A percentile compares a stretch with the other conserved stretches of the same genome.
phyloP scores from a whole-genome alignment of 2,113 vertebrate genomes.

The Grus americana region DNA sequence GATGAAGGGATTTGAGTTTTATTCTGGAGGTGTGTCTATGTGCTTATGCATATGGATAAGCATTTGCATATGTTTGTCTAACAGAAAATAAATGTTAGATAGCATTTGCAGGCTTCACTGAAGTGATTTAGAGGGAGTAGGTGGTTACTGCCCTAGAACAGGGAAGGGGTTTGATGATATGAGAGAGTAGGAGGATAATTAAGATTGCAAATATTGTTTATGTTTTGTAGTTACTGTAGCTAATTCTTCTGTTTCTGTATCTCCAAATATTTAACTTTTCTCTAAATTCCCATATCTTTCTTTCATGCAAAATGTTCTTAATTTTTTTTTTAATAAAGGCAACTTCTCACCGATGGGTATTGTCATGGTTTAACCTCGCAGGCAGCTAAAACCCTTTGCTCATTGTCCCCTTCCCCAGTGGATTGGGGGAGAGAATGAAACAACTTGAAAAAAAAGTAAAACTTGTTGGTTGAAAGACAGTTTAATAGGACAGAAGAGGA shows the following conservation, averaged over 20 bases:
- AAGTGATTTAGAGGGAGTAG: conserved; percentile 4
- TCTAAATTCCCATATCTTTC: neutral
- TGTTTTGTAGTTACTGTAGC: neutral
- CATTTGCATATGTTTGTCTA: conserved; percentile 15
- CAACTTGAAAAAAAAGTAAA: too few species aligned
- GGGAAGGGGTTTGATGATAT: neutral
- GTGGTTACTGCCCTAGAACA: conserved; percentile 22
- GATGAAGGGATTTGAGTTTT: neutral
- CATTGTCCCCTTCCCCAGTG: too few species aligned
- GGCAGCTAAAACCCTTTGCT: too few species aligned
- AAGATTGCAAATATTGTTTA: conserved; percentile 10
- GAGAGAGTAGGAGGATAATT: conserved; percentile 17
- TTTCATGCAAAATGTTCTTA: neutral
- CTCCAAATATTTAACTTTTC: neutral
- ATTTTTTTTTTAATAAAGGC: neutral
- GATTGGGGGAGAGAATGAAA: too few species aligned
- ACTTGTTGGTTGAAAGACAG: too few species aligned
- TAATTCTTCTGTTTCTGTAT: neutral
- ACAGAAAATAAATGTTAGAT: neutral
- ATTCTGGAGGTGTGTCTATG: neutral
- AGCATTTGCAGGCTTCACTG: neutral
- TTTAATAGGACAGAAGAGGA: too few species aligned
- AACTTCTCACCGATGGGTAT: neutral
- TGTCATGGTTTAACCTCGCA: too few species aligned
- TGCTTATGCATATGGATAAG: neutral